A percentile compares a stretch with the other conserved stretches of the same genome.
Conservation (phyloP, 2,888 invertebrate genomes). For the Gerosis bhagava region DNA sequence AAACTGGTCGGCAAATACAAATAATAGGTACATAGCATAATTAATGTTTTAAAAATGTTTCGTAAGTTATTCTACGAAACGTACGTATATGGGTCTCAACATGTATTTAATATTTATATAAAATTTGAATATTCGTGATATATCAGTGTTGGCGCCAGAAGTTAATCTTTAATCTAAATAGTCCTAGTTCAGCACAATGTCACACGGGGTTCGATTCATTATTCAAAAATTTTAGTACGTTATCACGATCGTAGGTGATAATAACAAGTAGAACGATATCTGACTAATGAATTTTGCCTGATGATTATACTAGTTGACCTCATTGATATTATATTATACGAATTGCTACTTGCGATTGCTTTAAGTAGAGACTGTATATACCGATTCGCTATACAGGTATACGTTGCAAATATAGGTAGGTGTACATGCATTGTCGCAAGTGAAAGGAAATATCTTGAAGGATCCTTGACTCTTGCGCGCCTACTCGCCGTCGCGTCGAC, state of each 20-base stretch:
- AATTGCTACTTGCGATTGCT: slow-evolving; percentile 23
- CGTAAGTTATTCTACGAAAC: slow-evolving; percentile 37
- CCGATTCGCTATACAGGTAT: slow-evolving; percentile 30
- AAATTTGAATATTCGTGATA: too few species aligned
- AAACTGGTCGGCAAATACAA: slow-evolving; percentile 35
- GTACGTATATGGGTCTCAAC: too few species aligned
- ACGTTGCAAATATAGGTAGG: slow-evolving; percentile 39
- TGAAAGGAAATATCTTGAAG: slow-evolving; percentile 81
- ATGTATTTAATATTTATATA: too few species aligned
- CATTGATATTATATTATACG: too few species aligned
- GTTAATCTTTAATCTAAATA: neutral
- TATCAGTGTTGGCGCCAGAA: too few species aligned
- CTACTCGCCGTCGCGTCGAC: slow-evolving; percentile 50
- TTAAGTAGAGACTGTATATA: slow-evolving; percentile 22
- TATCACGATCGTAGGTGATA: slow-evolving; percentile 3
- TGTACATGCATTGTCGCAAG: slow-evolving; percentile 71
- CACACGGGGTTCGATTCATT: slow-evolving; percentile 3
- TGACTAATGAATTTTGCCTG: slow-evolving; percentile 15
- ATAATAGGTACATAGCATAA: slow-evolving; percentile 13
- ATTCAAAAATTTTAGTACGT: neutral
- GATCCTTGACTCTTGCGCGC: slow-evolving; percentile 78
- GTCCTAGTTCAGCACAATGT: neutral
- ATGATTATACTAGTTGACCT: slow-evolving; percentile 33
- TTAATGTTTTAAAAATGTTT: slow-evolving; percentile 25
- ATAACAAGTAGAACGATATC: slow-evolving; percentile 14